A percentile compares a stretch with the other conserved stretches of the same genome.
Evolutionary conservation across 2,888 invertebrate genomes (phyloP).

Genomic region (Azorinus chamasolen): DNA sequence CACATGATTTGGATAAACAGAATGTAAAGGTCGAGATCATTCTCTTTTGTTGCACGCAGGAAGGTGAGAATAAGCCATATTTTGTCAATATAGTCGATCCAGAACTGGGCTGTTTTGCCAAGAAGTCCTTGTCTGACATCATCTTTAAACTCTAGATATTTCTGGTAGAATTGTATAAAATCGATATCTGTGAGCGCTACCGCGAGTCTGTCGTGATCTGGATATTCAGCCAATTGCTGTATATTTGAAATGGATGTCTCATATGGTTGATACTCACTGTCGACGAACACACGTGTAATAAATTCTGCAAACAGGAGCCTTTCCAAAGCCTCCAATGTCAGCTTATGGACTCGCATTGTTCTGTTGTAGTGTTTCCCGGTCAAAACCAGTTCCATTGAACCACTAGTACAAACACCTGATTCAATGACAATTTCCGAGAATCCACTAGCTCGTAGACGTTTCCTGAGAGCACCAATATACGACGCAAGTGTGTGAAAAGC

Average conservation of each 20-base stretch:
- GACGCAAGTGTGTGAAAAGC: constrained; percentile 49
- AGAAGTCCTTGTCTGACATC: constrained; percentile 12
- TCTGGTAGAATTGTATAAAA: too few species aligned
- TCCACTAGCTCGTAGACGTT: constrained; percentile 45
- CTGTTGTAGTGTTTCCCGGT: constrained; percentile 37
- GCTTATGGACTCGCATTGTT: constrained; percentile 52
- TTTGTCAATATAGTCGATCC: constrained; percentile 52
- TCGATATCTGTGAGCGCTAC: not conserved
- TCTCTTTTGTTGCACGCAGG: constrained; percentile 44
- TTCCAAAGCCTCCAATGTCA: constrained; percentile 40
- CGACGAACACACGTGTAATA: not conserved
- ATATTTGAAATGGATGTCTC: not conserved
- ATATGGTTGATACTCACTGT: too few species aligned
- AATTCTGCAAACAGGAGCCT: constrained; percentile 24
- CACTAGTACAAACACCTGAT: constrained; percentile 48
- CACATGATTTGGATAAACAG: constrained; percentile 30
- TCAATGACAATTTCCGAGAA: constrained; percentile 43
- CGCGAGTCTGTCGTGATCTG: not conserved
- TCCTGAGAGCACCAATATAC: constrained; percentile 42
- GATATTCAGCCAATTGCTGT: constrained; percentile 6
- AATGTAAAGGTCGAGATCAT: constrained; percentile 43
- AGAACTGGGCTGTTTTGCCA: constrained; percentile 56
- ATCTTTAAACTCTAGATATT: constrained; percentile 31
- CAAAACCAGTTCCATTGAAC: constrained; percentile 47
- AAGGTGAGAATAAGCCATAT: constrained; percentile 39